Evolutionary conservation across 2,888 invertebrate species (phyloP), one percentile per base, ranked within the genome.

Genomic region (Rugalucina vietnamica): DNA sequence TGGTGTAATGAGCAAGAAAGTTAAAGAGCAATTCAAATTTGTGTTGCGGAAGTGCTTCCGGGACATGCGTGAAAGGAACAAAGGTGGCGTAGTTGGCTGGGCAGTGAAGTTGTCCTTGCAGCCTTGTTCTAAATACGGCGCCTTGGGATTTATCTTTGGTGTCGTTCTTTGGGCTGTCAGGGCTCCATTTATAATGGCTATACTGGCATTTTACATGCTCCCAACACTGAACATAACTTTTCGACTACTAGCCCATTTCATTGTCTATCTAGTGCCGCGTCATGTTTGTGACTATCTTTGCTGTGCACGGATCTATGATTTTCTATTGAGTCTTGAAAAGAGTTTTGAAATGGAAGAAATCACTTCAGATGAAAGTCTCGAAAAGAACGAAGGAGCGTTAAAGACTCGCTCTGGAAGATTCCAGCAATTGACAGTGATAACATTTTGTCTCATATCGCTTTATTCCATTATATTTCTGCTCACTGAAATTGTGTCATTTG

Each of bases 91-190:
- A 0, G 69, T 88, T 32, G 84, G 88, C 2, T 92, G 92, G 91
- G 71, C 88, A 1, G 86, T 91, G 1, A 81, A 84, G 21, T 81
- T 92, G 54, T 69, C 92, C 21, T 85, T 94, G 5, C 85, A 90
- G 84, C 94, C 94, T 0, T 94, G 93, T 79, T 86, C 91, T 43
- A 79, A 79, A 29, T 93, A 83, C 84, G 93, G 93, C n/a, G 69
- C 91, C 5, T 60, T 90, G 1, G 94, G 93, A 1, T 81, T 93
- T n/a, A 34, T 91, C 21, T 72, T 94, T 5, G 92, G 89, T 18
- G 76, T 89, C 0, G 57, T 93, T n/a, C 91, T 91, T 75, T 92
- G 92, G 91, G 72, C 89, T 0, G 10, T 93, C 0, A 81, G 90
- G 1, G 36, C 92, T 18, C 92, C 93, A 0, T 39, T 93, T n/a